Percentiles rank a stretch among this genome's conserved stretches.
Conservation (phyloP, 1,140 invertebrate genomes). For the Gryllus bimaculatus region DNA sequence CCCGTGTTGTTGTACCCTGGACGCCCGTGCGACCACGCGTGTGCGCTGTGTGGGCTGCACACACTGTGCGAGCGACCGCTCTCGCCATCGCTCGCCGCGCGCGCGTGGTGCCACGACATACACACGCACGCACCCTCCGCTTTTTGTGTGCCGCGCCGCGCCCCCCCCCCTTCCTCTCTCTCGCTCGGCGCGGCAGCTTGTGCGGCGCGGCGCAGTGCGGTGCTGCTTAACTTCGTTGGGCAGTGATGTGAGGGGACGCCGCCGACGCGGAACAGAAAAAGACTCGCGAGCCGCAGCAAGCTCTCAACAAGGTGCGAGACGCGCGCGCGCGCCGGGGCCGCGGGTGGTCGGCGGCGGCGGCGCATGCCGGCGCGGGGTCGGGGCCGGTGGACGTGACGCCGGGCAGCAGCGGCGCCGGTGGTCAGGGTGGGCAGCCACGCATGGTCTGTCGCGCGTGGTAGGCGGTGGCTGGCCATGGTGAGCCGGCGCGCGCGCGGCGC, state of each 20-base stretch:
- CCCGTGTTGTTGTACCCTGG: neutral
- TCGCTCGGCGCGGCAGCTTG: neutral
- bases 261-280: neutral
- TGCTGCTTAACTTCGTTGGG: conserved; percentile 9
- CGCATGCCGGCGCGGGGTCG: neutral
- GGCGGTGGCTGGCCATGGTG: neutral
- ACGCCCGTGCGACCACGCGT: neutral
- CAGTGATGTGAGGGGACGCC: neutral
- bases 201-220: neutral
- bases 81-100: too few relatives aligned
- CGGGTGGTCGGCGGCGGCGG: neutral
- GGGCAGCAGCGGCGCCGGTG: neutral
- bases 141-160: neutral
- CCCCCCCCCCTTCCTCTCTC: neutral
- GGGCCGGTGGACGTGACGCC: neutral
- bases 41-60: too few relatives aligned
- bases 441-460: neutral
- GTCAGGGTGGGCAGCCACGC: neutral
- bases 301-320: conserved; percentile 14
- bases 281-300: neutral
- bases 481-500: neutral
- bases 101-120: too few relatives aligned
- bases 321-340: too few relatives aligned
- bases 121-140: neutral
- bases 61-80: neutral